phyloP scores from a whole-genome alignment of 2,797 vertebrate genomes.

The Onychomys arenicola region DNA sequence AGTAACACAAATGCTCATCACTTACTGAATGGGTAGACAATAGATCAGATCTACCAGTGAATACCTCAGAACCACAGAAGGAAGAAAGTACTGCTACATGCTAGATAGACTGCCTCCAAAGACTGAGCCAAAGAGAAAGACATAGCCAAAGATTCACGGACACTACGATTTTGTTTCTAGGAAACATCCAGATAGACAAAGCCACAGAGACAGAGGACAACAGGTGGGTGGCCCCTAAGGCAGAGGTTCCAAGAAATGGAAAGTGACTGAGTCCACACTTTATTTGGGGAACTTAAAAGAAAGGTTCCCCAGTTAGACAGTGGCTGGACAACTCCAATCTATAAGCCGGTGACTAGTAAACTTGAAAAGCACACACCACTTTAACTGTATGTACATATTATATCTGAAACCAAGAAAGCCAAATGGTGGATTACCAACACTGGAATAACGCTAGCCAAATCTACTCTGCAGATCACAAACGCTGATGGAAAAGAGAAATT shows the following conservation, averaged over 20 bases:
- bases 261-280: not conserved
- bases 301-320: not conserved
- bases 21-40: not conserved
- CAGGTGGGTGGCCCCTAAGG: not conserved
- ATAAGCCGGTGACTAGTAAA: not conserved
- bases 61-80: not conserved
- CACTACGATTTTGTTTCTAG: not conserved
- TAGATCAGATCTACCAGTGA: not conserved
- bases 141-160: not conserved
- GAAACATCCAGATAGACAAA: not conserved
- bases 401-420: not conserved
- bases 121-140: not conserved
- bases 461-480: not conserved
- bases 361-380: not conserved
- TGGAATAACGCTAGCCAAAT: conserved; percentile 4
- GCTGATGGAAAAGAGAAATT: conserved; percentile 33
- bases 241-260: not conserved
- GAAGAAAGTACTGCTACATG: not conserved
- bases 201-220: not conserved
- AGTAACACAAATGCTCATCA: not conserved
- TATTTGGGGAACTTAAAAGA: not conserved
- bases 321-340: not conserved
- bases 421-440: not conserved
- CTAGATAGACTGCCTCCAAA: not conserved
- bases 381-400: not conserved